A percentile compares a stretch with the other conserved stretches of the same genome.
Evolutionary conservation across 2,888 invertebrate genomes (phyloP).

Genomic region (Tetramorium bicarinatum): DNA sequence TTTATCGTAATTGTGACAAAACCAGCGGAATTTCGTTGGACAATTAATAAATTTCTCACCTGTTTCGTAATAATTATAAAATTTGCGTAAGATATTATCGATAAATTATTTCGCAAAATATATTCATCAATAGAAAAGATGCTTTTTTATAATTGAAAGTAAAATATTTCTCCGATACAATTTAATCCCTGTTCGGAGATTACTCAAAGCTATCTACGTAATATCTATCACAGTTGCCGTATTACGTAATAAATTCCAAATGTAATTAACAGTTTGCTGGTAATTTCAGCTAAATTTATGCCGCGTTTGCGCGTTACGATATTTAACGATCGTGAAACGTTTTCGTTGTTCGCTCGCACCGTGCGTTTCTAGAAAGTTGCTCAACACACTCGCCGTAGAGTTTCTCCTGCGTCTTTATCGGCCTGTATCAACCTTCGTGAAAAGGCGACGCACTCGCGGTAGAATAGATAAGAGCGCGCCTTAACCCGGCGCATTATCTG

Average conservation of each 20-base stretch:
- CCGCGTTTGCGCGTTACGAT: slow-evolving; percentile 12
- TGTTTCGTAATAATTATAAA: neutral
- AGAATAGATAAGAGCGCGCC: slow-evolving; percentile 30
- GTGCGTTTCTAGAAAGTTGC: slow-evolving; percentile 46
- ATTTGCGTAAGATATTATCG: neutral
- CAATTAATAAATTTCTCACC: neutral
- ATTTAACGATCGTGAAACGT: slow-evolving; percentile 33
- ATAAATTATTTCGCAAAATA: neutral
- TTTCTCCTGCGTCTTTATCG: slow-evolving; percentile 44
- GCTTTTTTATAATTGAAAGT: neutral
- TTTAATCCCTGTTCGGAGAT: neutral
- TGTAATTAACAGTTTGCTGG: neutral
- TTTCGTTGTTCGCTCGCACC: slow-evolving; percentile 26
- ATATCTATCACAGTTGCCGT: neutral
- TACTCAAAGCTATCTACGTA: neutral
- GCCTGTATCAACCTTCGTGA: slow-evolving; percentile 40
- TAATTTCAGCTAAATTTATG: slow-evolving; percentile 29
- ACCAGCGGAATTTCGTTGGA: neutral
- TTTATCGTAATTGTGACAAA: neutral
- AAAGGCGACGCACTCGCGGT: slow-evolving; percentile 18
- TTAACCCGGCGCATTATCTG: slow-evolving; percentile 24
- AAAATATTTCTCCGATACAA: slow-evolving; percentile 4
- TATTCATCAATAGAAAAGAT: neutral
- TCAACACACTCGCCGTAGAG: slow-evolving; percentile 12
- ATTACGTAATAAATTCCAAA: slow-evolving; percentile 20